Base-by-base conservation (phyloP, 1,140 invertebrate genomes). In the Sitodiplosis mosellana region DNA sequence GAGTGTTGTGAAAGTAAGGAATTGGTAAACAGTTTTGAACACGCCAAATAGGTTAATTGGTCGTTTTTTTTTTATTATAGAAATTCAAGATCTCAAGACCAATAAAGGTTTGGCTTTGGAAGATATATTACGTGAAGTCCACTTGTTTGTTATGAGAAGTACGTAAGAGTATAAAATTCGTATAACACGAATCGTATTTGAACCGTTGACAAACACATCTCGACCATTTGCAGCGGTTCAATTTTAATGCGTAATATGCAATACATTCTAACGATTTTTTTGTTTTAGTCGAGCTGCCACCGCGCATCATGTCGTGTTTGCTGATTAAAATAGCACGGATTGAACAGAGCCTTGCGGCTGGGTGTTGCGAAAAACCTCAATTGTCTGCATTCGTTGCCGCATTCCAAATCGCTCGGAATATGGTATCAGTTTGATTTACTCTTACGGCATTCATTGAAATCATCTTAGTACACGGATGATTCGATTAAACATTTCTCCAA, bases 41-140 rank as follows among this genome's bases (percentile, higher is more conserved):
- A 27, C 27, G 4, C n/a, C 51, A 48, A 54, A 38, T 15, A 19
- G 17, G 4, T 40, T 20, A 42, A 19, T 22, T 14, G 12, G 11
- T 27, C 12, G 33, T 43, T 21, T 33, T 27, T 10, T 14, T 18
- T 33, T 36, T 51, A 50, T 65, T 60, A 51, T 57, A 90, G 87
- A 89, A 71, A 83, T 91, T 46, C 74, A 82, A 65, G 72, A 83
- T 55, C 59, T 94, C 33, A 90, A 95, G 68, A 76, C 78, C 20
- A 66, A 76, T 0, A 93, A 93, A 72, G 90, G 91, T 10, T 68
- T 94, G 40, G 89, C 92, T 2, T 66, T 95, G 7, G 77, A 80
- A 54, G 92, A 96, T 60, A 91, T 95, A 58, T 59, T 95, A 27
- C 84, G 86, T 18, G 88, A 95, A 69, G 64, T 94, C 20, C 89